phyloP scores from a whole-genome alignment of 2,797 vertebrate genomes.

The Gymnocypris eckloni region DNA sequence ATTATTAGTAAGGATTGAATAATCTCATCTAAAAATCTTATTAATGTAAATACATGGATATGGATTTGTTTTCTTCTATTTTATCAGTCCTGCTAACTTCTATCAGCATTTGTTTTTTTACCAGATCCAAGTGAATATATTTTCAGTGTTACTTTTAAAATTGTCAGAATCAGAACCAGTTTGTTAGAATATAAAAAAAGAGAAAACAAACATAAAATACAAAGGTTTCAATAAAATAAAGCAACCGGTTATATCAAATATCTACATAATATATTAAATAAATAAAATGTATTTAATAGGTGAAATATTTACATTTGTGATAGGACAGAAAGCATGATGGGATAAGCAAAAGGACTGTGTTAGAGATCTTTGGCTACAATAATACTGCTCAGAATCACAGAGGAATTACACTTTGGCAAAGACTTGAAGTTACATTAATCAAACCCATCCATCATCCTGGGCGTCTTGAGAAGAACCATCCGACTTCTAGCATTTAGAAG shows the following conservation, averaged over 20 bases:
- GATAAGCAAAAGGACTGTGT: neutral
- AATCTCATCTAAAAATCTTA: neutral
- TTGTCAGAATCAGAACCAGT: neutral
- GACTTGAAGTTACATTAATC: slow-evolving; percentile 32
- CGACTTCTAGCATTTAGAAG: neutral
- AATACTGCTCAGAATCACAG: neutral
- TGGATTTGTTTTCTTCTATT: neutral
- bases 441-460: slow-evolving; percentile 43
- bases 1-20: neutral
- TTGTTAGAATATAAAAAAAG: neutral
- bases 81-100: neutral
- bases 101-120: neutral
- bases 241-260: neutral
- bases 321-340: neutral
- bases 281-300: too few species aligned
- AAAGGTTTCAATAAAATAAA: neutral
- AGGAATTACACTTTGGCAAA: slow-evolving; percentile 40
- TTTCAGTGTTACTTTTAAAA: neutral
- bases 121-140: neutral
- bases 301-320: neutral
- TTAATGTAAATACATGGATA: too few species aligned
- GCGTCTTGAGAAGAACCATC: neutral
- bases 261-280: too few species aligned
- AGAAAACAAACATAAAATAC: neutral
- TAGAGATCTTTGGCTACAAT: neutral